Conservation (phyloP, 2,888 invertebrate genomes). For the Hedya salicella region DNA sequence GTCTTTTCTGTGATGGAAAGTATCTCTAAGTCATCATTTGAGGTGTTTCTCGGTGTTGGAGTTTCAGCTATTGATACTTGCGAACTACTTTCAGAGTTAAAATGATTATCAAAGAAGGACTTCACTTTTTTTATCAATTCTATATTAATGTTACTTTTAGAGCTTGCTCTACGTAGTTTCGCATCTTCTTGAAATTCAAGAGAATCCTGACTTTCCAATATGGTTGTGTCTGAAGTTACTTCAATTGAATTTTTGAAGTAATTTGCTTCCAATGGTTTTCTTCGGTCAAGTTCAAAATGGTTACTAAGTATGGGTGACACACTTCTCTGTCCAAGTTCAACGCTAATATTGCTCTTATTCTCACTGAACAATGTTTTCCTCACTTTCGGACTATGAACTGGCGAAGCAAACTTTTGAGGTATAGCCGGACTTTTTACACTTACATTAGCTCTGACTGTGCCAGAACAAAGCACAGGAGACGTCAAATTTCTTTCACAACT, state of each 20-base stretch:
- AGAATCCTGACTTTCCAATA: slow-evolving; percentile 11
- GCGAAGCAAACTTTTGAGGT: slow-evolving; percentile 53
- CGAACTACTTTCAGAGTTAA: slow-evolving; percentile 65
- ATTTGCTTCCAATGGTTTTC: not conserved
- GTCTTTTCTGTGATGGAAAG: slow-evolving; percentile 54
- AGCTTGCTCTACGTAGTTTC: slow-evolving; percentile 15
- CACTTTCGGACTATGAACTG: slow-evolving; percentile 54
- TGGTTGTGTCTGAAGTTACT: not conserved
- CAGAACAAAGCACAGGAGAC: slow-evolving; percentile 56
- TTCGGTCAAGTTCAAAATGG: slow-evolving; percentile 18
- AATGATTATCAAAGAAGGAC: slow-evolving; percentile 69
- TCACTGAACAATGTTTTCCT: slow-evolving; percentile 61
- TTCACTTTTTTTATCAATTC: slow-evolving; percentile 63
- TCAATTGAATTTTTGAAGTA: slow-evolving; percentile 2
- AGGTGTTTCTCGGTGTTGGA: slow-evolving; percentile 59
- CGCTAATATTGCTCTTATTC: slow-evolving; percentile 23
- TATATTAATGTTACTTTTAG: slow-evolving; percentile 21
- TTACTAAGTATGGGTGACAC: slow-evolving; percentile 13
- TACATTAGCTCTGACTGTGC: slow-evolving; percentile 31
- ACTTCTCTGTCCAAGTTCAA: slow-evolving; percentile 24
- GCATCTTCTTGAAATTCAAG: slow-evolving; percentile 23
- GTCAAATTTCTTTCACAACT: slow-evolving; percentile 6
- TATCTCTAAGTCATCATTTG: slow-evolving; percentile 68
- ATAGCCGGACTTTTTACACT: slow-evolving; percentile 65
- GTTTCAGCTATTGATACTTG: slow-evolving; percentile 69